Evolutionary conservation across 35 echinoderm and acorn worm genomes (phyloP).

Genomic region (Stichopus chloronotus): DNA sequence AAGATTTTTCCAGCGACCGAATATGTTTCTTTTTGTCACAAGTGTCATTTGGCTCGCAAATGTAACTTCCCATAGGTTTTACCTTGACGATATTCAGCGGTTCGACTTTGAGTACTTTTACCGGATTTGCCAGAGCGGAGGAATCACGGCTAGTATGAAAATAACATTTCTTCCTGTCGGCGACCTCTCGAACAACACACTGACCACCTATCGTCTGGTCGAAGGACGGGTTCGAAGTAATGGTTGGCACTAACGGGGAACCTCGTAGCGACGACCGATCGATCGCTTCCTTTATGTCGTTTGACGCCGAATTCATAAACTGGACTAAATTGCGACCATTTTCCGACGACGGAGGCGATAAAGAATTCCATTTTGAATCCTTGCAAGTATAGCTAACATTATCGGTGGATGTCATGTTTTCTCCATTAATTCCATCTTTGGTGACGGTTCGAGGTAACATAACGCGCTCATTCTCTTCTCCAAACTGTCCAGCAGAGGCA

Average conservation of each 20-base stretch:
- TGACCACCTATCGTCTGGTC: not conserved
- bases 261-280: constrained; percentile 50
- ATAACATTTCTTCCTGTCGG: not conserved
- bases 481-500: not conserved
- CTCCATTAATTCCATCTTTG: not conserved
- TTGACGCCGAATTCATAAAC: constrained; percentile 73
- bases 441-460: not conserved
- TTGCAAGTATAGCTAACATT: not conserved
- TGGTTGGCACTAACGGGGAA: not conserved
- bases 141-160: constrained; percentile 28
- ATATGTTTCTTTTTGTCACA: not conserved
- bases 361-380: not conserved
- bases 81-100: constrained; percentile 56
- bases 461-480: not conserved
- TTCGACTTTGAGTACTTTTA: constrained; percentile 55
- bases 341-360: not conserved
- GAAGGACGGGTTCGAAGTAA: not conserved
- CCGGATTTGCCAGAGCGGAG: not conserved
- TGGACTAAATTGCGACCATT: constrained; percentile 60
- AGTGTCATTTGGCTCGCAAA: not conserved
- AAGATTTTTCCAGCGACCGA: not conserved
- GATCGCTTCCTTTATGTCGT: constrained; percentile 68
- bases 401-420: not conserved
- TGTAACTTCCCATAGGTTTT: constrained; percentile 8
- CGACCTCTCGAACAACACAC: not conserved